phyloP scores from a whole-genome alignment of 2,797 vertebrate genomes.

The Chelon auratus region DNA sequence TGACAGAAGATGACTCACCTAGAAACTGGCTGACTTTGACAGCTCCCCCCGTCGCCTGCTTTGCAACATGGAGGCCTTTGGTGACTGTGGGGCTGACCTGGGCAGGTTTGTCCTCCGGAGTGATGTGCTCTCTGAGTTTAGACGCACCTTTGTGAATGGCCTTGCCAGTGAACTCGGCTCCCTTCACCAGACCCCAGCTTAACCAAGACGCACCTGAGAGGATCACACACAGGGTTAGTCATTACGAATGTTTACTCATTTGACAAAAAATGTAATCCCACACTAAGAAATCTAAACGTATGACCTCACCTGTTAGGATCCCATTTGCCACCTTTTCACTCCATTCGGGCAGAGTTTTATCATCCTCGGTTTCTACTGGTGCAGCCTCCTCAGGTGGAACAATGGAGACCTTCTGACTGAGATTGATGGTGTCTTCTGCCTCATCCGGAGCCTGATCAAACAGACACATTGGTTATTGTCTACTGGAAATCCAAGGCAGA shows the following conservation, averaged over 20 bases:
- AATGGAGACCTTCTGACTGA: slow-evolving; percentile 90
- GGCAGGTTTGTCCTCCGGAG: slow-evolving; percentile 94
- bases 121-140: slow-evolving; percentile 95
- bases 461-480: slow-evolving; percentile 64
- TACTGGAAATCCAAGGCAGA: slow-evolving; percentile 1
- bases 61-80: slow-evolving; percentile 93
- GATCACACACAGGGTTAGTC: neutral
- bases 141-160: slow-evolving; percentile 96
- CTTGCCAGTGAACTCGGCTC: slow-evolving; percentile 95
- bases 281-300: neutral
- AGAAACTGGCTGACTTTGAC: slow-evolving; percentile 98
- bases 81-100: slow-evolving; percentile 92
- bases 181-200: slow-evolving; percentile 97
- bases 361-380: slow-evolving; percentile 79
- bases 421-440: slow-evolving; percentile 86
- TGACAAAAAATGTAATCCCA: neutral
- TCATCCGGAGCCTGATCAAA: slow-evolving; percentile 85
- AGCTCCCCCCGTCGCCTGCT: slow-evolving; percentile 96
- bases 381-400: slow-evolving; percentile 58
- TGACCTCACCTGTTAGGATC: slow-evolving; percentile 91
- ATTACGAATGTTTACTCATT: neutral
- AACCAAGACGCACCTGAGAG: slow-evolving; percentile 94
- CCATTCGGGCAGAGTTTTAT: slow-evolving; percentile 91
- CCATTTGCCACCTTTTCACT: slow-evolving; percentile 96
- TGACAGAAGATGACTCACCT: slow-evolving; percentile 79